Conservation (phyloP, 2,797 vertebrate genomes). For the Clarias platycephalus region DNA sequence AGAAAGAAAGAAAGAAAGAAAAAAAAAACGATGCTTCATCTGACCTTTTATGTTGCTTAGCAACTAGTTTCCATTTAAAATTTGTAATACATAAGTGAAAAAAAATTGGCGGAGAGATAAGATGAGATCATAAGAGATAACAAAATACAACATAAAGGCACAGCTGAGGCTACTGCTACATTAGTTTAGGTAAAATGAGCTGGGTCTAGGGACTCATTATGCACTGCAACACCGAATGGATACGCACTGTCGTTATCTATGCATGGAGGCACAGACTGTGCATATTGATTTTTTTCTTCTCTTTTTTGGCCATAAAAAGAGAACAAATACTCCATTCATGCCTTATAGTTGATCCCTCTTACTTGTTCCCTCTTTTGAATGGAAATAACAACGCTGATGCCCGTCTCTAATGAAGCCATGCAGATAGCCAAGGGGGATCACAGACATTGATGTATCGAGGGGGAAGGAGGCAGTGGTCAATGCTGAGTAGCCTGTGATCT, state of each 20-base stretch:
- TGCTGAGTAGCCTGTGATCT: conserved; percentile 46
- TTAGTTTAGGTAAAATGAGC: conserved; percentile 52
- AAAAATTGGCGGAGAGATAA: conserved; percentile 42
- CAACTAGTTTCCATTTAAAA: conserved; percentile 59
- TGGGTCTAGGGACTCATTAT: conserved; percentile 51
- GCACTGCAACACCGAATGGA: conserved; percentile 38
- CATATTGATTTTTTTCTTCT: conserved; percentile 53
- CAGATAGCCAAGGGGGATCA: conserved; percentile 35
- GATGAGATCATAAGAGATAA: conserved; percentile 52
- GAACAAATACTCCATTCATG: conserved; percentile 53
- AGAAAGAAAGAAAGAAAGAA: background rate
- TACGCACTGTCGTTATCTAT: conserved; percentile 47
- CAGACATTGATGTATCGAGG: conserved; percentile 27
- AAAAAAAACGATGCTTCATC: conserved; percentile 35
- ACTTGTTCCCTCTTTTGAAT: conserved; percentile 37
- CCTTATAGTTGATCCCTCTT: conserved; percentile 40
- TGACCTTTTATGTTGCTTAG: conserved; percentile 58
- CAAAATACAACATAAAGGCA: conserved; percentile 55
- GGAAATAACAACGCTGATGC: conserved; percentile 40
- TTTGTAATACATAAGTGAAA: conserved; percentile 57
- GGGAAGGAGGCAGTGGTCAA: conserved; percentile 40
- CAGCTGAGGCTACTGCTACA: conserved; percentile 56
- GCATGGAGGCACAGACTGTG: conserved; percentile 38
- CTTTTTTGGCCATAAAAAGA: conserved; percentile 45
- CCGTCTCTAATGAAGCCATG: conserved; percentile 34